phyloP scores from a whole-genome alignment of 2,113 vertebrate species.

The Delphinus delphis region DNA sequence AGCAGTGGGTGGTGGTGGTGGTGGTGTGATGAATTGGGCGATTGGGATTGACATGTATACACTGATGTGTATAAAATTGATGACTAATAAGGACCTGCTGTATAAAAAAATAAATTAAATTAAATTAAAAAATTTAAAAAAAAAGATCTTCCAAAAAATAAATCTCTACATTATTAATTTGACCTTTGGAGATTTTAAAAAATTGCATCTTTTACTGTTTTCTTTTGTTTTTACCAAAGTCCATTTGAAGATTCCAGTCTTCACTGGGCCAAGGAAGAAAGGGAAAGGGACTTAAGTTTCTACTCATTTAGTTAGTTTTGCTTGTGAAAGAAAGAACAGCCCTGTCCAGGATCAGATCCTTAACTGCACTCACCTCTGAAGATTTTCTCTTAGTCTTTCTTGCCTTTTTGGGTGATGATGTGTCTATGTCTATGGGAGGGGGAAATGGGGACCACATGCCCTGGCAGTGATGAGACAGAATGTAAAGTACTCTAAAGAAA shows the following conservation, averaged over 20 bases:
- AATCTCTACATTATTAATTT: not conserved
- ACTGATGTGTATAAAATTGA: too few relatives aligned
- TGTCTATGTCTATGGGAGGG: not conserved
- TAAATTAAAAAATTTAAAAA: too few relatives aligned
- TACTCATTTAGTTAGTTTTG: not conserved
- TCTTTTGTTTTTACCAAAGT: not conserved
- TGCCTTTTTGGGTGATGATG: not conserved
- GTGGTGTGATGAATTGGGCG: too few relatives aligned
- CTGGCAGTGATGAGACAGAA: not conserved
- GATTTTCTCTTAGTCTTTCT: not conserved
- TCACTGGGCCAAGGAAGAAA: not conserved
- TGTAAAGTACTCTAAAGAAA: not conserved
- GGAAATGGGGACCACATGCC: too few relatives aligned
- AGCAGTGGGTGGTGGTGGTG: rapidly evolving
- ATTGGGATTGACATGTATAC: too few relatives aligned
- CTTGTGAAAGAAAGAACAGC: not conserved
- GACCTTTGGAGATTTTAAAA: not conserved
- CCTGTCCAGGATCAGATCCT: not conserved
- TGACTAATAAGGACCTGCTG: too few relatives aligned
- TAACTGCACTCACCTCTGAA: not conserved
- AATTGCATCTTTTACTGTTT: not conserved
- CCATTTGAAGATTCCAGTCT: not conserved
- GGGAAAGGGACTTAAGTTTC: not conserved
- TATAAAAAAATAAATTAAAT: too few relatives aligned
- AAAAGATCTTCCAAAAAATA: too few relatives aligned